Conservation (phyloP, 2,888 invertebrate genomes). For the Sphaerophoria taeniata region DNA sequence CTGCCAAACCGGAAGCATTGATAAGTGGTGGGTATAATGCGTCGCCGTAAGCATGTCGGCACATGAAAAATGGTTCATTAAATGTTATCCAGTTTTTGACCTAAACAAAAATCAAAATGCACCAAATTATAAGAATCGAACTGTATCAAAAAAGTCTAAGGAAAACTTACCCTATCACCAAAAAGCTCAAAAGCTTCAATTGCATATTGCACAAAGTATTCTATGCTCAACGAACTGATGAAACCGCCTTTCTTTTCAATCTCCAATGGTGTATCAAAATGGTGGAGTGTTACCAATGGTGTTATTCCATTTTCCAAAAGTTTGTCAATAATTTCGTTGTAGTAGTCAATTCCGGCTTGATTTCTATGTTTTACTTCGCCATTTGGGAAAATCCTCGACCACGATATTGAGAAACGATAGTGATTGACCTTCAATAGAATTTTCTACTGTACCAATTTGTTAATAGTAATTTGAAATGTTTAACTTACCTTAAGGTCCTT, state of each 20-base stretch:
- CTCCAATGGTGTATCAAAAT: slow-evolving; percentile 84
- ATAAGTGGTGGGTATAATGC: slow-evolving; percentile 79
- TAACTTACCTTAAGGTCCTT: slow-evolving; percentile 83
- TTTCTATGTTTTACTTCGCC: slow-evolving; percentile 83
- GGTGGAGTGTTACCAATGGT: slow-evolving; percentile 85
- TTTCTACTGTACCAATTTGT: background rate
- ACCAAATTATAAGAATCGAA: too few relatives aligned
- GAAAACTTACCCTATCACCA: slow-evolving; percentile 82
- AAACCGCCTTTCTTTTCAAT: slow-evolving; percentile 85
- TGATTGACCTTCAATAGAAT: slow-evolving; percentile 78
- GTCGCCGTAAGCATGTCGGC: slow-evolving; percentile 83
- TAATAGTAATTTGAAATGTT: too few relatives aligned
- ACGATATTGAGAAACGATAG: slow-evolving; percentile 86
- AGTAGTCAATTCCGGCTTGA: slow-evolving; percentile 82
- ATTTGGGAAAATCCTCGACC: slow-evolving; percentile 86
- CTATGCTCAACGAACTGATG: slow-evolving; percentile 81
- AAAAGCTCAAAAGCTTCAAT: slow-evolving; percentile 82
- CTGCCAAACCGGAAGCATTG: slow-evolving; percentile 83
- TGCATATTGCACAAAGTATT: slow-evolving; percentile 84
- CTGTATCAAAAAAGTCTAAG: too few relatives aligned
- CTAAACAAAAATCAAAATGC: slow-evolving; percentile 14
- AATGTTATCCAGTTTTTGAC: slow-evolving; percentile 65
- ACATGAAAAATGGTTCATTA: slow-evolving; percentile 84
- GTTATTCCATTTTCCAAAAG: slow-evolving; percentile 85
- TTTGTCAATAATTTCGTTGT: slow-evolving; percentile 86